A percentile compares a stretch with the other conserved stretches of the same genome.
Conservation (phyloP, 2,888 invertebrate species). For the Thelaira solivaga region DNA sequence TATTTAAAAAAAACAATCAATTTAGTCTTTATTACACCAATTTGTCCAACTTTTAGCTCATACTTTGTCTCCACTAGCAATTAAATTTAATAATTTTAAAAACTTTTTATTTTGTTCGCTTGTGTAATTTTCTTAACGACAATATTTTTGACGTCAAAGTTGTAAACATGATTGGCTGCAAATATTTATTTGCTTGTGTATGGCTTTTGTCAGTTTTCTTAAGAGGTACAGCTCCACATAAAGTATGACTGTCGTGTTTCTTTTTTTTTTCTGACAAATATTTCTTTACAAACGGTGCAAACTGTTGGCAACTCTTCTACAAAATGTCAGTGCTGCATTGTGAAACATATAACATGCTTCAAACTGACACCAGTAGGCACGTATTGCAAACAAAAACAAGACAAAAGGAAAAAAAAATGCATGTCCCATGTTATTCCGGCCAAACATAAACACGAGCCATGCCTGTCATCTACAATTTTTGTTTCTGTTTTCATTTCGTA, state of each 20-base stretch:
- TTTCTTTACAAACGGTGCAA: slow-evolving; percentile 5
- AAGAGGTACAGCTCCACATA: slow-evolving; percentile 31
- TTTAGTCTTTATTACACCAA: no score
- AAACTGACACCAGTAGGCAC: slow-evolving; percentile 57
- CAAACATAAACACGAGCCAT: slow-evolving; percentile 35
- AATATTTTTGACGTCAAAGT: slow-evolving; percentile 1
- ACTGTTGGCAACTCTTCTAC: slow-evolving; percentile 52
- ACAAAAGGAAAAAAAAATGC: slow-evolving; percentile 5
- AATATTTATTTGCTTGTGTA: slow-evolving; percentile 6
- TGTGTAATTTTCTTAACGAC: slow-evolving; percentile 1
- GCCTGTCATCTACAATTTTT: slow-evolving; percentile 38
- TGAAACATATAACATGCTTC: slow-evolving; percentile 46
- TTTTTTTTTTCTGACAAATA: slow-evolving; percentile 8
- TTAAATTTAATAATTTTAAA: background rate
- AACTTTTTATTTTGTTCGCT: slow-evolving; percentile 10
- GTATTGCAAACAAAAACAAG: slow-evolving; percentile 8
- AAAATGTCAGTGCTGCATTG: slow-evolving; percentile 47
- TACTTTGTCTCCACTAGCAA: no score
- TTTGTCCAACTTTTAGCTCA: no score
- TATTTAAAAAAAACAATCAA: no score
- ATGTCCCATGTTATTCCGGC: slow-evolving; percentile 17
- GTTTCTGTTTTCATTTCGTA: slow-evolving; percentile 30
- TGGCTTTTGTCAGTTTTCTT: slow-evolving; percentile 36
- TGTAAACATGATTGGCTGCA: slow-evolving; percentile 19
- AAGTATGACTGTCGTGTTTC: background rate